Evolutionary conservation across 2,113 vertebrate genomes (phyloP).

Genomic region (Rhynchopsitta pachyrhyncha): DNA sequence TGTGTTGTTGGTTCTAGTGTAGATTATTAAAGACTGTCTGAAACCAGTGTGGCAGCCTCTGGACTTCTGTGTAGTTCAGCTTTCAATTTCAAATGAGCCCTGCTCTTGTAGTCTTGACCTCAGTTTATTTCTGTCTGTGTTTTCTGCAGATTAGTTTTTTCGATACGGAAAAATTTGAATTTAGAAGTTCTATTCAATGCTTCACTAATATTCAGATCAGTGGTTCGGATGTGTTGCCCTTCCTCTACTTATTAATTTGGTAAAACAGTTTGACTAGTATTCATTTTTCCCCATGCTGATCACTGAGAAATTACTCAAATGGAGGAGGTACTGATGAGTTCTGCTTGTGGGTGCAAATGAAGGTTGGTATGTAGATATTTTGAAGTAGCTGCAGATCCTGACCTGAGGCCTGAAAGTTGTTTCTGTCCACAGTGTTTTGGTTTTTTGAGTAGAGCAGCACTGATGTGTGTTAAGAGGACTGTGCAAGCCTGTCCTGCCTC

Average conservation of each 20-base stretch:
- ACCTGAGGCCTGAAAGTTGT: not conserved
- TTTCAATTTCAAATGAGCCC: not conserved
- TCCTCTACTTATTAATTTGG: not conserved
- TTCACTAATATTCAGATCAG: not conserved
- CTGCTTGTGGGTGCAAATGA: not conserved
- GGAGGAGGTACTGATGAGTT: not conserved
- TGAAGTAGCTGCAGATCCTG: not conserved
- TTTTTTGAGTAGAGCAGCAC: not conserved
- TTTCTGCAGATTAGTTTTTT: conserved; percentile 6
- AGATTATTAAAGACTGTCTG: not conserved
- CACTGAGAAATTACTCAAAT: not conserved
- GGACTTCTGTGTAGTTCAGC: not conserved
- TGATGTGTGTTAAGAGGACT: not conserved
- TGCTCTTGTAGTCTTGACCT: not conserved
- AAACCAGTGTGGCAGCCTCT: not conserved
- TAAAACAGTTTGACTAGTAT: not conserved
- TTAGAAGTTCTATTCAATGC: not conserved
- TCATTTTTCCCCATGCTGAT: not conserved
- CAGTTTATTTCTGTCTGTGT: not conserved
- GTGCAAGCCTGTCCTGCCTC: not conserved
- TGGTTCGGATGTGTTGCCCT: not conserved
- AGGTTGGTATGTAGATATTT: not conserved
- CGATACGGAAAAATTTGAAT: not conserved
- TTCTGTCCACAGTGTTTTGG: not conserved
- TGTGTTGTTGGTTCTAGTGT: not conserved